These are phyloP conservation scores for Drosophila subobscura DNA, from an alignment of 1,140 invertebrate species.

Conservation along the genomic window DNA sequence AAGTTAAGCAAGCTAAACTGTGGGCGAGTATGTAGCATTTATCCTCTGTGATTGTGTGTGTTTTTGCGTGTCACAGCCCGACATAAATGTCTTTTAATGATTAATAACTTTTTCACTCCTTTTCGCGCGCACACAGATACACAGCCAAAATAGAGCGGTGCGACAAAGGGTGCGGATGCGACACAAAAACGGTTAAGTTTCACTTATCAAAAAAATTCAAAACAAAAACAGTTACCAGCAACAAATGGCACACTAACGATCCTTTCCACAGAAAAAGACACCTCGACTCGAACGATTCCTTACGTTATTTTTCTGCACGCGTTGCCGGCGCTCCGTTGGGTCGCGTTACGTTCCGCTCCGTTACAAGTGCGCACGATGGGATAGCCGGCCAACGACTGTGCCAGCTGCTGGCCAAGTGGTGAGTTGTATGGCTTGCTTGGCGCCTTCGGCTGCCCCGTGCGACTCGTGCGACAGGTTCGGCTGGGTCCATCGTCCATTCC, in stretches of 20 bases:
- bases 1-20: conserved; percentile 72
- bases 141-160: too few relatives aligned
- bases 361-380: conserved; percentile 50
- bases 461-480: conserved; percentile 16
- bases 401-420: conserved; percentile 44
- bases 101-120: conserved; percentile 78
- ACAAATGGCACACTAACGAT: conserved; percentile 10
- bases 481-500: conserved; percentile 6
- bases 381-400: conserved; percentile 75
- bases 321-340: neutral
- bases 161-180: conserved; percentile 8
- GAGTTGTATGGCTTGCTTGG: conserved; percentile 48
- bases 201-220: conserved; percentile 45
- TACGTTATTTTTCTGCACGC: neutral
- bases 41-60: conserved; percentile 16
- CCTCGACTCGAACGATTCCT: neutral
- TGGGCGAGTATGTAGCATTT: conserved; percentile 38
- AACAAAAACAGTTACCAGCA: conserved; percentile 30
- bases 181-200: conserved; percentile 61
- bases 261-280: neutral
- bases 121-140: conserved; percentile 46
- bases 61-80: conserved; percentile 56
- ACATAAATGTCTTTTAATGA: conserved; percentile 78
- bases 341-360: neutral
- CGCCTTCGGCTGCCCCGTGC: conserved; percentile 15